Evolutionary conservation across 92 coral and sea anemone genomes (phyloP), one percentile per base, ranked within the genome.

Genomic region (Ricordea florida): DNA sequence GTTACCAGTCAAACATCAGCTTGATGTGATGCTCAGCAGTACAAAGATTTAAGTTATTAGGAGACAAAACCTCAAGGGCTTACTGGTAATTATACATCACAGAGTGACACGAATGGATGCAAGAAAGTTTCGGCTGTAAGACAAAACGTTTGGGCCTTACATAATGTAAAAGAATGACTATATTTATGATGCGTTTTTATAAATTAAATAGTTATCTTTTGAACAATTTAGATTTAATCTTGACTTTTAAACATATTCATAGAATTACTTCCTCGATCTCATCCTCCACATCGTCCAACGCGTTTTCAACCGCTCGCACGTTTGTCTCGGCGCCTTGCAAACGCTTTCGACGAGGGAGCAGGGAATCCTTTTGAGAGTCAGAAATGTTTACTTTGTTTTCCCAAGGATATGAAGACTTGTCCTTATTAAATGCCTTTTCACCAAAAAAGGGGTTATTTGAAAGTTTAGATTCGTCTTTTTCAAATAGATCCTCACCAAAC

Each of bases 211-310:
- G 8, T 22, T 41, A 10, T 31, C 26, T 50, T 23, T 31, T 31
- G 15, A 9, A 20, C 5, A 9, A 36, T 17, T 11, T 32, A 77
- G 24, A 43, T 25, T 30, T 32, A 22, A 14, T 41, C 25, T 10
- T 4, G 6, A 14, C 13, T 36, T 47, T 23, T 28, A 33, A 76
- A 43, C 28, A 32, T 23, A 14, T 9, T 91, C 70, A 94, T 62
- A 96, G 67, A 24, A 89, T 88, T 31, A 96, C 90, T 59, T 96
- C 99, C 43, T 96, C 97, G 30, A 96, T 86, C 22, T 94, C 98
- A 26, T 93, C 98, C 40, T 96, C 97, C 17, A 88, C 22, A 11
- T 87, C 91, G 21, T 83, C 88, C 16, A 96, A 40, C 21, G 80
- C 88, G 56, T 81, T 96, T 34, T 87, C 73, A 15, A 96, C 81